Evolutionary conservation across 2,113 vertebrate genomes (phyloP).

Genomic region (Mirounga angustirostris): DNA sequence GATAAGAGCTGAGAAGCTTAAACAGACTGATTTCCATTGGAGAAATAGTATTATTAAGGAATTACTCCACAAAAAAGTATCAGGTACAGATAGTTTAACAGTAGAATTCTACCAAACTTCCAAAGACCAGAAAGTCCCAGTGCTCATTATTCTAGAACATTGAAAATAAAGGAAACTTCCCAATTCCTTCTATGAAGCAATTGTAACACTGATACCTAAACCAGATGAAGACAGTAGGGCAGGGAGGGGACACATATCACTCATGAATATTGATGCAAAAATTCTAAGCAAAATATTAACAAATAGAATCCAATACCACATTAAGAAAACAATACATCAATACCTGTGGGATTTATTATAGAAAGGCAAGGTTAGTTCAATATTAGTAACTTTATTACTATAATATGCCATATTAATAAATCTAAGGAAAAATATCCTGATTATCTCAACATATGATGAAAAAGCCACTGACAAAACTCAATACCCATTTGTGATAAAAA

Average conservation of each 20-base stretch:
- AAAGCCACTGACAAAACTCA: background rate
- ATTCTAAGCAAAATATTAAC: background rate
- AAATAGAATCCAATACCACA: background rate
- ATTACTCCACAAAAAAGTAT: background rate
- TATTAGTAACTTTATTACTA: background rate
- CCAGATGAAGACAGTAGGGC: background rate
- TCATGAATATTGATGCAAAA: background rate
- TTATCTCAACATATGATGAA: background rate
- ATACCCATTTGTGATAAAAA: background rate
- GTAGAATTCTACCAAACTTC: background rate
- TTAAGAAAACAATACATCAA: background rate
- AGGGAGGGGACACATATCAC: background rate
- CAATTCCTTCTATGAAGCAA: background rate
- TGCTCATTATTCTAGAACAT: background rate
- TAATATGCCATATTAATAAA: background rate
- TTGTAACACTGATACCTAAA: background rate
- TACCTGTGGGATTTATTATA: background rate
- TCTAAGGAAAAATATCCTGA: background rate
- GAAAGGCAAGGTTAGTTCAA: background rate
- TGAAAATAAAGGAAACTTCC: background rate
- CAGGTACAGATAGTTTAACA: background rate
- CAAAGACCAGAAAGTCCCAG: background rate
- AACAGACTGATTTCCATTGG: background rate
- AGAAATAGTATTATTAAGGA: background rate
- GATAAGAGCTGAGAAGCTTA: background rate